A percentile compares a stretch with the other conserved stretches of the same genome.
Conservation (phyloP, 2,888 invertebrate species). For the Tachina grossa region DNA sequence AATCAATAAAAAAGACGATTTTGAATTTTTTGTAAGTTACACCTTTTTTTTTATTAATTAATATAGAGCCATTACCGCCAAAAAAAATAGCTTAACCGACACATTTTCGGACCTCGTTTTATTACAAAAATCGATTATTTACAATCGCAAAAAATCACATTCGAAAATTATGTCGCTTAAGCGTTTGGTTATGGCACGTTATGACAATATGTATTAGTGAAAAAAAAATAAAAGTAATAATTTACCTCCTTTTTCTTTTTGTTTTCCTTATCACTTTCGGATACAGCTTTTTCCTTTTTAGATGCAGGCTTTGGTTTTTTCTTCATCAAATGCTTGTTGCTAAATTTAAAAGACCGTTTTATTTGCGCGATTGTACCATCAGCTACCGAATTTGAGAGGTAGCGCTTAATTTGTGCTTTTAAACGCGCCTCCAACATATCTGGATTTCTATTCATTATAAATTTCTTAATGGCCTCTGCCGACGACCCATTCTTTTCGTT, state of each 20-base stretch:
- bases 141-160: too few relatives aligned
- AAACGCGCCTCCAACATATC: constrained; percentile 85
- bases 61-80: too few relatives aligned
- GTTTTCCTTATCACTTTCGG: neutral
- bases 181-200: too few relatives aligned
- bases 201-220: too few relatives aligned
- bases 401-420: constrained; percentile 85
- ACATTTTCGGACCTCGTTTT: too few relatives aligned
- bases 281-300: neutral
- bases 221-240: neutral
- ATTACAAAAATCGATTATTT: too few relatives aligned
- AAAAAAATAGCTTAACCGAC: too few relatives aligned
- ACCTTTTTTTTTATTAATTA: too few relatives aligned
- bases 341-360: constrained; percentile 69
- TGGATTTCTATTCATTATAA: constrained; percentile 84
- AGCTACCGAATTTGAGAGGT: constrained; percentile 85
- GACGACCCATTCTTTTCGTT: constrained; percentile 86
- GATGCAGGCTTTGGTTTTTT: neutral
- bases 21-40: too few relatives aligned
- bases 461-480: constrained; percentile 84
- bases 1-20: too few relatives aligned
- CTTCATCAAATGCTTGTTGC: constrained; percentile 14
- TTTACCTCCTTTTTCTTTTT: neutral
- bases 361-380: constrained; percentile 82
- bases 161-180: too few relatives aligned